Percentiles rank a stretch among this genome's conserved stretches.
Evolutionary conservation across 1,140 invertebrate genomes (phyloP).

Genomic region (Leguminivora glycinivorella): DNA sequence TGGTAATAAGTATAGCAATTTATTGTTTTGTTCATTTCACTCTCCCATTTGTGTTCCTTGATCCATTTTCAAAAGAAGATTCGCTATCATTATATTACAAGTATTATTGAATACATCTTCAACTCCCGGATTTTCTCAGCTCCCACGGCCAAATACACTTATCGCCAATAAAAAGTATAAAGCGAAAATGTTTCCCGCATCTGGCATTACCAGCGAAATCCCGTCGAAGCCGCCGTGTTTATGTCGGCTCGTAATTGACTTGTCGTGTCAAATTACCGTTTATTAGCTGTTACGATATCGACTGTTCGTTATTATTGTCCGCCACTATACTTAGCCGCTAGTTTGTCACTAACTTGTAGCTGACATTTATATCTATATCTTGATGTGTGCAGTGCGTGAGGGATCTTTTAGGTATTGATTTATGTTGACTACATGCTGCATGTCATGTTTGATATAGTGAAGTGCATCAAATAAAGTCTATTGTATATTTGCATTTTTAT

Average conservation of each 20-base stretch:
- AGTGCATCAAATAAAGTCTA: too few species aligned
- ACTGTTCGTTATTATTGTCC: slow-evolving; percentile 55
- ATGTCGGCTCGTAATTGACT: slow-evolving; percentile 71
- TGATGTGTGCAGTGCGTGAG: neutral
- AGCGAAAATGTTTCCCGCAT: slow-evolving; percentile 48
- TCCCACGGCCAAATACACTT: neutral
- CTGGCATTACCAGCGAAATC: slow-evolving; percentile 54
- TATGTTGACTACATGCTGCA: too few species aligned
- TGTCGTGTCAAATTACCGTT: slow-evolving; percentile 74
- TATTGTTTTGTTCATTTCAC: too few species aligned
- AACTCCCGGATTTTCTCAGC: neutral
- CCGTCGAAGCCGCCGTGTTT: slow-evolving; percentile 58
- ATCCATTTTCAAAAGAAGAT: too few species aligned
- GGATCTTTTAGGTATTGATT: neutral
- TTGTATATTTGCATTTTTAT: too few species aligned
- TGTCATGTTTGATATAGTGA: too few species aligned
- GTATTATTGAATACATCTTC: neutral
- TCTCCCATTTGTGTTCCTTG: too few species aligned
- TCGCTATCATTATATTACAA: neutral
- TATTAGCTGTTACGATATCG: slow-evolving; percentile 64
- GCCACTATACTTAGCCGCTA: slow-evolving; percentile 45
- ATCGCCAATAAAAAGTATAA: slow-evolving; percentile 29
- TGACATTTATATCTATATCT: slow-evolving; percentile 24
- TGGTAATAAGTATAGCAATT: too few species aligned
- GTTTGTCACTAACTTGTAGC: slow-evolving; percentile 13